Base-by-base conservation (phyloP, 2,113 vertebrate species). In the Cyprinodon variegatus region DNA sequence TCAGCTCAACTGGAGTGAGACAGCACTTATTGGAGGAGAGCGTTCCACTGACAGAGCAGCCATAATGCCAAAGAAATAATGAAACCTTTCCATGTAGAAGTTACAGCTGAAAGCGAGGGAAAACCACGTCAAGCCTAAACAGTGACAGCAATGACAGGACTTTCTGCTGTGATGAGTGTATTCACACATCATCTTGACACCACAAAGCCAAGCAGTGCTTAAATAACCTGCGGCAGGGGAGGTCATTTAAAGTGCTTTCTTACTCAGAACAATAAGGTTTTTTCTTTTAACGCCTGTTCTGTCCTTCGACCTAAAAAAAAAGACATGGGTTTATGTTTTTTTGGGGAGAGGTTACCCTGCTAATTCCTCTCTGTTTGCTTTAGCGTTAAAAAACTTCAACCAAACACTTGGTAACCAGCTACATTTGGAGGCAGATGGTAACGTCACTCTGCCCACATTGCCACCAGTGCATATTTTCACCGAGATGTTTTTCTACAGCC, bases 1-100 rank as follows among this genome's bases (percentile, higher is more conserved):
- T 90, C 90, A 86, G 90, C 91, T 93, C 91, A 92, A 92, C 90
- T 93, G 93, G 92, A 91, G 90, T 92, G 90, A 93, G 90, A 93
- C 91, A 92, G 90, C 92, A 92, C 91, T 93, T 93, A 92, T 92
- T 92, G 84, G 82, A 71, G 86, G 79, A 88, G 83, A 91, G 86
- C 85, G 86, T 90, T 93, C 90, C 91, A 83, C 89, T 93, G 91
- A 93, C 87, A 84, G 90, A 83, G 83, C 89, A 89, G 88, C 82
- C 91, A 92, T 89, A 91, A 91, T 90, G 89, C 87, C 85, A 81
- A 65, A 89, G 85, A 89, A 91, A 90, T 88, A 83, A 91, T 86
- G 85, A 89, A 91, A 81, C 70, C 83, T 90, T 86, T 90, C 65
- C 75, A 79, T 83, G 72, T 65, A 77, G 43, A 91, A 86, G 71